Percentiles rank a stretch among this genome's conserved stretches.
Conservation (phyloP, 2,113 vertebrate species). For the Tetrao urogallus region DNA sequence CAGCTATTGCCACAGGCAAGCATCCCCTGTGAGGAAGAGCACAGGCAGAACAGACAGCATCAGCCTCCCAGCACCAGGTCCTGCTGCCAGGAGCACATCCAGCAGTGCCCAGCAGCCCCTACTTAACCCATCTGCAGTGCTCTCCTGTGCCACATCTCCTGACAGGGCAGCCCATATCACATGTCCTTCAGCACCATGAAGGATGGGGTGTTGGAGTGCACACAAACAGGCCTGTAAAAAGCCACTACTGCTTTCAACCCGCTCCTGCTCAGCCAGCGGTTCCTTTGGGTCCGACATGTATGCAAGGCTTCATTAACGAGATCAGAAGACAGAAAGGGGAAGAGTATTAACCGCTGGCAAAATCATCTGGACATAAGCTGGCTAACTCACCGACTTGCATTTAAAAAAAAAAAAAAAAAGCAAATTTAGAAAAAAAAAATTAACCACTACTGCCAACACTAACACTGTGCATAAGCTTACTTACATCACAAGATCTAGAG, state of each 20-base stretch:
- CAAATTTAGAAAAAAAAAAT: not conserved
- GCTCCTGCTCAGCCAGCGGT: not conserved
- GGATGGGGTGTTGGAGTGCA: too few species aligned
- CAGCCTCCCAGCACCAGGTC: not conserved
- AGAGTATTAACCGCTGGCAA: not conserved
- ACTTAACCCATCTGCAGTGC: not conserved
- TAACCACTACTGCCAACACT: not conserved
- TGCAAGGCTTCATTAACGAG: not conserved
- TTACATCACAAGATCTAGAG: not conserved
- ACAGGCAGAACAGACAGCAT: not conserved
- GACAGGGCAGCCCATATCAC: not conserved
- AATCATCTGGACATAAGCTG: not conserved
- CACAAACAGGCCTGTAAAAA: not conserved
- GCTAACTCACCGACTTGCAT: not conserved
- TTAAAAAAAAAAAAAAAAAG: not conserved
- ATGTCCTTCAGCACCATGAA: not conserved
- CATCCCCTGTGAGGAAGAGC: not conserved
- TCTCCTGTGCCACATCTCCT: not conserved
- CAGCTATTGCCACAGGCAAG: not conserved
- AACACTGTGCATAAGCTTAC: not conserved
- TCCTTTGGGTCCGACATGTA: not conserved
- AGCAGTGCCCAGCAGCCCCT: not conserved
- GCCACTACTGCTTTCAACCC: rapidly evolving
- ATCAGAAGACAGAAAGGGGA: not conserved
- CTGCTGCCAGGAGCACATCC: not conserved